Evolutionary conservation across 2,888 invertebrate species (phyloP).

Genomic region (Agrochola litura): DNA sequence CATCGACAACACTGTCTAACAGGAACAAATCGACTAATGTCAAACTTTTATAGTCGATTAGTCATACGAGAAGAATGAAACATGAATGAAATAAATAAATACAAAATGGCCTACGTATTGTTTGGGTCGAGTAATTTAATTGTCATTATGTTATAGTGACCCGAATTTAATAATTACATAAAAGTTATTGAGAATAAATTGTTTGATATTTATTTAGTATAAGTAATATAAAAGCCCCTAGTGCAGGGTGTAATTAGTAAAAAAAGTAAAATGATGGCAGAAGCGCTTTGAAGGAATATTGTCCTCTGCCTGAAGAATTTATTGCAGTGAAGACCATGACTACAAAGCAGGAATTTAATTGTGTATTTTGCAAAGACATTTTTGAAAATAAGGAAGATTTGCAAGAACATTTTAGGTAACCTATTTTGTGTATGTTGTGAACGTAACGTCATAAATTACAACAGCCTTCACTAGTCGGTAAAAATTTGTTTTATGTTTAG

Average conservation of each 20-base stretch:
- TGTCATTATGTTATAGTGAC: background rate
- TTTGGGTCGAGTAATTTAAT: conserved; percentile 57
- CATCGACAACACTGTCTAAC: background rate
- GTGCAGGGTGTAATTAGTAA: conserved; percentile 4
- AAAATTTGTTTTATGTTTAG: conserved; percentile 73
- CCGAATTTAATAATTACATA: background rate
- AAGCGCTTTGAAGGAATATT: conserved; percentile 25
- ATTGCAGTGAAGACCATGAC: conserved; percentile 73
- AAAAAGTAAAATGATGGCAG: conserved; percentile 27
- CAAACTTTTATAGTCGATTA: conserved; percentile 11
- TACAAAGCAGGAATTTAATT: conserved; percentile 83
- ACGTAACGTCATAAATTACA: conserved; percentile 2
- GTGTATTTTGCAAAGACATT: conserved; percentile 90
- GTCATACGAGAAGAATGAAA: background rate
- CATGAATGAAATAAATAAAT: conserved; percentile 54
- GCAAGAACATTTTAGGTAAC: conserved; percentile 91
- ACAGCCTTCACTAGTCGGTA: background rate
- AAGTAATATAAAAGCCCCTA: background rate
- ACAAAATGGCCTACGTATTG: conserved; percentile 73
- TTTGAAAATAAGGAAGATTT: conserved; percentile 90
- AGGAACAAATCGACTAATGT: conserved; percentile 8
- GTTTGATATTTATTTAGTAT: background rate
- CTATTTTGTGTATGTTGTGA: conserved; percentile 19
- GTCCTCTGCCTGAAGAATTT: conserved; percentile 36
- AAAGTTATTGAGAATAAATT: conserved; percentile 1